phyloP scores from a whole-genome alignment of 2,797 vertebrate species.

The Betta splendens region DNA sequence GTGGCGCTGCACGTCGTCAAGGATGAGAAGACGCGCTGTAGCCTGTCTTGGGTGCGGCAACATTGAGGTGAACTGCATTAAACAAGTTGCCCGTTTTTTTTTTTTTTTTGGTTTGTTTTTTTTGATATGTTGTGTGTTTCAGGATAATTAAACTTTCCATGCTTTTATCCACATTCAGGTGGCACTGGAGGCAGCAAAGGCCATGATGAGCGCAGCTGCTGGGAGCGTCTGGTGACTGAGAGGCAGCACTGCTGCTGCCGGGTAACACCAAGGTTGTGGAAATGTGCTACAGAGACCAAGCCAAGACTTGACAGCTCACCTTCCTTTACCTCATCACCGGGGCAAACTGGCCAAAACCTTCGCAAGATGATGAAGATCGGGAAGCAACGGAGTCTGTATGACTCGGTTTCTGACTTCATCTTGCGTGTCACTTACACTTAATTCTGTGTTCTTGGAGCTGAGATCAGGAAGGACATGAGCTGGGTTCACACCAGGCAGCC shows the following conservation, averaged over 20 bases:
- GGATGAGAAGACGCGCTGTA: constrained; percentile 97
- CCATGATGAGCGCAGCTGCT: constrained; percentile 95
- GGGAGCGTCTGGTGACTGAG: constrained; percentile 96
- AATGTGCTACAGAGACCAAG: constrained; percentile 99
- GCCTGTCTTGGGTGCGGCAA: constrained; percentile 94
- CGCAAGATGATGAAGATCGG: constrained; percentile 99
- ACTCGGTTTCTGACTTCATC: too few species aligned
- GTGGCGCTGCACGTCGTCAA: constrained; percentile 97
- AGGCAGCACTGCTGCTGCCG: constrained; percentile 92
- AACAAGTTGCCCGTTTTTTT: too few species aligned
- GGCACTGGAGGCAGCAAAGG: constrained; percentile 96
- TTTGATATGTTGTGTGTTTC: too few species aligned
- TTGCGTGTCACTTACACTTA: background rate
- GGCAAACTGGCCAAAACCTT: constrained; percentile 95
- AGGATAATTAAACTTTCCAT: too few species aligned
- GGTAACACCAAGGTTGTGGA: constrained; percentile 99
- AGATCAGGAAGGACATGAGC: constrained; percentile 99
- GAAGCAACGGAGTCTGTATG: constrained; percentile 56
- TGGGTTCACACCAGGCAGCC: constrained; percentile 97
- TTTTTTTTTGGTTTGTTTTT: too few species aligned
- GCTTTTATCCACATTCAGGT: constrained; percentile 78
- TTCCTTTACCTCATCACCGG: constrained; percentile 97
- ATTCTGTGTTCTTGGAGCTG: constrained; percentile 79
- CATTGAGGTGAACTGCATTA: constrained; percentile 86
- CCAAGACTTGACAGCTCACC: constrained; percentile 96